These are phyloP conservation scores for Drosophila eohydei DNA, from an alignment of 2,888 invertebrate genomes.

Conservation along the genomic window DNA sequence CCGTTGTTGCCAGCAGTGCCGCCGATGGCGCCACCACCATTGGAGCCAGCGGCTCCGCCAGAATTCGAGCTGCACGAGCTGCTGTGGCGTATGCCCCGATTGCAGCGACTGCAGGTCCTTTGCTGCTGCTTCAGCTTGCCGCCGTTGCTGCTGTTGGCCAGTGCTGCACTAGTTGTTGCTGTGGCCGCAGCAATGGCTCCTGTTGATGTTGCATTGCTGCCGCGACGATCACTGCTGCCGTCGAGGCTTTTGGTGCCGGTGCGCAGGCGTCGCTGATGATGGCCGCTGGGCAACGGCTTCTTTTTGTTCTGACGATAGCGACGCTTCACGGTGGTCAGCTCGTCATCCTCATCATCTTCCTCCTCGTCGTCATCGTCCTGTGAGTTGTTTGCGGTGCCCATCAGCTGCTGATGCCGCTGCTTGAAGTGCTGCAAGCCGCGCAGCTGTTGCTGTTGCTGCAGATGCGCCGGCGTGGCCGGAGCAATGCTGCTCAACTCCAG, in stretches of 20 bases:
- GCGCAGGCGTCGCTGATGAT: constrained; percentile 80
- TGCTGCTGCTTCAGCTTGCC: constrained; percentile 60
- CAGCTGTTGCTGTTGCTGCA: constrained; percentile 29
- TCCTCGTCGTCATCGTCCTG: constrained; percentile 70
- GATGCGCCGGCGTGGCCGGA: constrained; percentile 39
- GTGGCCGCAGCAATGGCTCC: constrained; percentile 29
- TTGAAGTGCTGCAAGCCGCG: constrained; percentile 60
- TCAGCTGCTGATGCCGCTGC: constrained; percentile 51
- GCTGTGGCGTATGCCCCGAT: constrained; percentile 83
- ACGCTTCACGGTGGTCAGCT: constrained; percentile 76
- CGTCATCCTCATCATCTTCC: constrained; percentile 77
- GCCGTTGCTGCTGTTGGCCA: constrained; percentile 39
- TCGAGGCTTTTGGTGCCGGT: constrained; percentile 79
- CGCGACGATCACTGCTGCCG: constrained; percentile 58
- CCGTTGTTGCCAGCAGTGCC: constrained; percentile 84
- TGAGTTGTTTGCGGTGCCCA: constrained; percentile 36
- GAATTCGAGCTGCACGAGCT: constrained; percentile 87
- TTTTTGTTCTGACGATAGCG: constrained; percentile 83
- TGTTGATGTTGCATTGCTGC: constrained; percentile 33
- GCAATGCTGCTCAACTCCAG: constrained; percentile 74
- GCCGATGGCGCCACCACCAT: constrained; percentile 76
- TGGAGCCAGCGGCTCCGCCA: constrained; percentile 82
- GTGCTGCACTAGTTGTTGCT: constrained; percentile 11
- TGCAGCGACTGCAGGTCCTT: constrained; percentile 83
- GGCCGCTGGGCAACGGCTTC: constrained; percentile 65